A percentile compares a stretch with the other conserved stretches of the same genome.
These are phyloP conservation scores for Callosobruchus maculatus DNA, from an alignment of 2,888 invertebrate genomes.

Conservation along the genomic window DNA sequence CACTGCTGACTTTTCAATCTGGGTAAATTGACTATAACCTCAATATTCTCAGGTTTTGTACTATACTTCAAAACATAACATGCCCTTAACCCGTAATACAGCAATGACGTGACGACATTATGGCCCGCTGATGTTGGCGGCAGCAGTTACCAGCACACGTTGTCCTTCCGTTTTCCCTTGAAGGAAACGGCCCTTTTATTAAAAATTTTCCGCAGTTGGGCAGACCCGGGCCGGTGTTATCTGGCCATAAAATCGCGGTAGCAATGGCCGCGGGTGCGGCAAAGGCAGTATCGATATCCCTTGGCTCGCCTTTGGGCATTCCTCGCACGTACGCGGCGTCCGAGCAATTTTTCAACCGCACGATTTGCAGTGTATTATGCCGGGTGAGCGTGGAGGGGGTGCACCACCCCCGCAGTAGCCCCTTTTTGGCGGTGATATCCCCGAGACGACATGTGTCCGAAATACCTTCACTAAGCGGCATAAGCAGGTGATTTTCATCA, in stretches of 20 bases:
- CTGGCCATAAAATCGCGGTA: not conserved
- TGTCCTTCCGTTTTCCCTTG: not conserved
- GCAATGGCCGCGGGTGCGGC: not conserved
- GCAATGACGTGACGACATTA: too few relatives aligned
- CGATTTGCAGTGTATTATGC: constrained; percentile 50
- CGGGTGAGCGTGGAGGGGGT: not conserved
- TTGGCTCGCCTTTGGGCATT: constrained; percentile 24
- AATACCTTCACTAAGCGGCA: too few relatives aligned
- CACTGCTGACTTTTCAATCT: too few relatives aligned
- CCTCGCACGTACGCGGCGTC: constrained; percentile 34
- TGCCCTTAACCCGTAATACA: too few relatives aligned
- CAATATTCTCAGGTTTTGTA: too few relatives aligned
- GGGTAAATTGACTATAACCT: too few relatives aligned
- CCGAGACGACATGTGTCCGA: too few relatives aligned
- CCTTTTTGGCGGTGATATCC: too few relatives aligned
- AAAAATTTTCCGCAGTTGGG: not conserved
- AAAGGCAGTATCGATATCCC: not conserved
- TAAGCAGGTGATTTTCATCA: too few relatives aligned
- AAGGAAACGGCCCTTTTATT: not conserved
- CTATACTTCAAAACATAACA: too few relatives aligned
- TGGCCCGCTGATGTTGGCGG: too few relatives aligned
- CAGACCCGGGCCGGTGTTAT: not conserved
- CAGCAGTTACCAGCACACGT: not conserved
- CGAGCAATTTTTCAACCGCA: constrained; percentile 50
- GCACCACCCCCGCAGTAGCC: too few relatives aligned